Evolutionary conservation across 2,113 vertebrate genomes (phyloP).

Genomic region (Centropus unirufus): DNA sequence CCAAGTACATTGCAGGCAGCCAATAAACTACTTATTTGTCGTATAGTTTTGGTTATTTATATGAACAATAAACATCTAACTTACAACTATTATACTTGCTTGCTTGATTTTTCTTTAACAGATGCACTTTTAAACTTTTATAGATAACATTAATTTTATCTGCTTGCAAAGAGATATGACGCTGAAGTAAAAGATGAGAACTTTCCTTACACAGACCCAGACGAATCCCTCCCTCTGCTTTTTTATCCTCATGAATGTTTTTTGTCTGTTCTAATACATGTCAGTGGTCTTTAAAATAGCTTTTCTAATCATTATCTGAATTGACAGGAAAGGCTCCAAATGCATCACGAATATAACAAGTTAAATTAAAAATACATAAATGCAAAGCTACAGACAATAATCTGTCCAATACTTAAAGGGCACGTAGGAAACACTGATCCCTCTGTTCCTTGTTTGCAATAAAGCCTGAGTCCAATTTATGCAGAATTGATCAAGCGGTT

Average conservation of each 20-base stretch:
- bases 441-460: neutral
- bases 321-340: slow-evolving; percentile 3
- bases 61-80: neutral
- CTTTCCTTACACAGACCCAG: neutral
- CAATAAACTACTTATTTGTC: neutral
- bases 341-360: slow-evolving; percentile 29
- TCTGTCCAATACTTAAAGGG: neutral
- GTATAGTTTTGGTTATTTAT: neutral
- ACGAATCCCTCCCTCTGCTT: neutral
- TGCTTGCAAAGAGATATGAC: neutral
- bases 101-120: neutral
- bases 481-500: neutral
- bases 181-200: neutral
- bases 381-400: neutral
- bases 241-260: neutral
- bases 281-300: neutral
- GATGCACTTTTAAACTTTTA: neutral
- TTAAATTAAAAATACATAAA: slow-evolving; percentile 52
- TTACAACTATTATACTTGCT: neutral
- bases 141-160: neutral
- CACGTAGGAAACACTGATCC: neutral
- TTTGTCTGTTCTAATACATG: neutral
- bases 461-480: neutral
- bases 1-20: neutral
- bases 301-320: neutral